phyloP scores from a whole-genome alignment of 2,797 vertebrate genomes.

The Acanthornis magna region DNA sequence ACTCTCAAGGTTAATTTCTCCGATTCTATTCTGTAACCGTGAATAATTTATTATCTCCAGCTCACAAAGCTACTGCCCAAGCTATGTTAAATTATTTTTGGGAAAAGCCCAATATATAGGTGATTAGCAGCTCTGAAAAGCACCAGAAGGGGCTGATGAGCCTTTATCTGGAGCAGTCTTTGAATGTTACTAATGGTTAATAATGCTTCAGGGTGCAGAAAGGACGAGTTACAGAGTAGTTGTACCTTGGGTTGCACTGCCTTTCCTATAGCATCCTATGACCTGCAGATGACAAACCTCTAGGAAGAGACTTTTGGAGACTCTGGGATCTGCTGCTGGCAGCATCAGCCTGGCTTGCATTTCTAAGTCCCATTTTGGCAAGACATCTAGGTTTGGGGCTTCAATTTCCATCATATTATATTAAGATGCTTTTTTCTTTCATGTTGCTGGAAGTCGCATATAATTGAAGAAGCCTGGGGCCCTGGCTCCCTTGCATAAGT shows the following conservation, averaged over 20 bases:
- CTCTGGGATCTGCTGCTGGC: neutral
- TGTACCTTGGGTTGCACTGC: neutral
- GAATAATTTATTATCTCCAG: neutral
- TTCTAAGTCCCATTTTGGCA: neutral
- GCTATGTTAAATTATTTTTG: neutral
- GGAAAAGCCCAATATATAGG: neutral
- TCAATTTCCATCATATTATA: neutral
- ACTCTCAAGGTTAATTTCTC: neutral
- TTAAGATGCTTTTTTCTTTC: neutral
- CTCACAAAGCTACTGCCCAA: neutral
- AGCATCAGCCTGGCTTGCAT: neutral
- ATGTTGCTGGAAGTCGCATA: neutral
- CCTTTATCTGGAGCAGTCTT: neutral
- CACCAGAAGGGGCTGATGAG: neutral
- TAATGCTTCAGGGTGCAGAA: neutral
- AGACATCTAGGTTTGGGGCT: neutral
- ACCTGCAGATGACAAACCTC: neutral
- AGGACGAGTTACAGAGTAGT: neutral
- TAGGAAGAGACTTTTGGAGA: neutral
- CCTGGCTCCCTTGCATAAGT: neutral
- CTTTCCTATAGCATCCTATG: neutral
- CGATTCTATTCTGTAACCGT: neutral
- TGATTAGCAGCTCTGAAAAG: neutral
- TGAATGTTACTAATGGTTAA: neutral
- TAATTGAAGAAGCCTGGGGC: neutral